These are phyloP conservation scores for Pempheris klunzingeri DNA, from an alignment of 2,797 vertebrate genomes.

Conservation along the genomic window DNA sequence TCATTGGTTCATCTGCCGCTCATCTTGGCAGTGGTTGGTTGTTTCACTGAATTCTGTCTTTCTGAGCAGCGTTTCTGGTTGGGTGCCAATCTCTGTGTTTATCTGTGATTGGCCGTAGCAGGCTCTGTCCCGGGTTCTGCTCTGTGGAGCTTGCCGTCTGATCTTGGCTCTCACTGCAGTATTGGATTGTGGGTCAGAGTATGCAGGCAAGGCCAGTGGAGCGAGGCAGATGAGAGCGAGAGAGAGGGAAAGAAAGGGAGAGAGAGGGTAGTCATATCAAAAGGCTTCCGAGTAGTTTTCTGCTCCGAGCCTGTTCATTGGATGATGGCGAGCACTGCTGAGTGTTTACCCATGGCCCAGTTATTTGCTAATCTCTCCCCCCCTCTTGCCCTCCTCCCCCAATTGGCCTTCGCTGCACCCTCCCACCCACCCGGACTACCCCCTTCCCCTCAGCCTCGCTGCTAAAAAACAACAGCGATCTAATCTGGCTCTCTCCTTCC, in stretches of 20 bases:
- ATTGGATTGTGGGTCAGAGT: constrained; percentile 79
- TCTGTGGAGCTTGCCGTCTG: constrained; percentile 56
- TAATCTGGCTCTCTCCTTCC: constrained; percentile 75
- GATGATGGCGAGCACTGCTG: constrained; percentile 65
- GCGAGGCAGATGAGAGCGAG: constrained; percentile 52
- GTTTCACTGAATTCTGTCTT: constrained; percentile 36
- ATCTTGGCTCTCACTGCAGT: constrained; percentile 67
- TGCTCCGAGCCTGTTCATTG: constrained; percentile 73
- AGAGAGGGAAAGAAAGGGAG: constrained; percentile 5
- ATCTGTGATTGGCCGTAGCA: constrained; percentile 57
- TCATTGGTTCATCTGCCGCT: constrained; percentile 45
- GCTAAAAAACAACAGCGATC: constrained; percentile 80
- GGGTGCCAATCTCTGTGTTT: constrained; percentile 50
- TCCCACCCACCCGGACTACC: constrained; percentile 58
- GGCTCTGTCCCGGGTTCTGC: constrained; percentile 58
- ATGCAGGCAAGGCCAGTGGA: constrained; percentile 74
- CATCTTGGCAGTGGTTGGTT: constrained; percentile 32
- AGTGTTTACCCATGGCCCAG: constrained; percentile 85
- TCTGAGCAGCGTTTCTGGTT: constrained; percentile 51
- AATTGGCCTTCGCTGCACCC: constrained; percentile 74
- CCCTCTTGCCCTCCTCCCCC: constrained; percentile 53
- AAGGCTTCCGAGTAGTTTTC: constrained; percentile 74
- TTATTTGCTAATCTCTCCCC: constrained; percentile 80
- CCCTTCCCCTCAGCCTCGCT: constrained; percentile 64
- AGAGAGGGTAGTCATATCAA: constrained; percentile 72